Percentiles rank a stretch among this genome's conserved stretches.
These are phyloP conservation scores for Thalassoma bifasciatum DNA, from an alignment of 2,113 vertebrate species.

Conservation along the genomic window DNA sequence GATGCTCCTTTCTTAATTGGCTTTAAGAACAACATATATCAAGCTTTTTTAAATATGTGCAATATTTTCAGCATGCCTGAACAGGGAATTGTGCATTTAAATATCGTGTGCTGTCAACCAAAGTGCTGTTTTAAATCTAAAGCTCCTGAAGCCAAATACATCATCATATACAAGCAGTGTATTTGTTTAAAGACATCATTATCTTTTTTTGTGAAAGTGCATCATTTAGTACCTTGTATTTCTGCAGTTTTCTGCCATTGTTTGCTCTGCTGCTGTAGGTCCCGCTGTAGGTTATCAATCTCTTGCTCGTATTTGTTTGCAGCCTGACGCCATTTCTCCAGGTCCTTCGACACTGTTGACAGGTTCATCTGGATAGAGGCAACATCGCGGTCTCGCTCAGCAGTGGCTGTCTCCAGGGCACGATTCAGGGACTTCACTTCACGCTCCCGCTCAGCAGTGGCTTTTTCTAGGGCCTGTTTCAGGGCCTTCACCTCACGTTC, in stretches of 20 bases:
- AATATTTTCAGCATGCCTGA: neutral
- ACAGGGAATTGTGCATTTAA: neutral
- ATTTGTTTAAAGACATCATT: no score
- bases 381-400: conserved; percentile 89
- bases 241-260: conserved; percentile 89
- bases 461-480: no score
- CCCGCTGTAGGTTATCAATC: conserved; percentile 87
- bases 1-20: conserved; percentile 26
- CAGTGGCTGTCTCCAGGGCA: conserved; percentile 86
- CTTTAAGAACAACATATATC: neutral
- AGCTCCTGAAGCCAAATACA: neutral
- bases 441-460: no score
- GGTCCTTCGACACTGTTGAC: conserved; percentile 85
- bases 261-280: conserved; percentile 89
- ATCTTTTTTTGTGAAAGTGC: neutral
- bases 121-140: neutral
- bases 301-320: conserved; percentile 92
- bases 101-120: neutral
- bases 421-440: no score
- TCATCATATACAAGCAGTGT: no score
- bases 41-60: neutral
- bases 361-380: conserved; percentile 87
- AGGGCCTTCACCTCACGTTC: conserved; percentile 90
- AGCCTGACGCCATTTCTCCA: conserved; percentile 90
- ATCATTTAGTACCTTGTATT: conserved; percentile 85